These are phyloP conservation scores for Tor tambroides DNA, from an alignment of 2,113 vertebrate species.

Conservation along the genomic window DNA sequence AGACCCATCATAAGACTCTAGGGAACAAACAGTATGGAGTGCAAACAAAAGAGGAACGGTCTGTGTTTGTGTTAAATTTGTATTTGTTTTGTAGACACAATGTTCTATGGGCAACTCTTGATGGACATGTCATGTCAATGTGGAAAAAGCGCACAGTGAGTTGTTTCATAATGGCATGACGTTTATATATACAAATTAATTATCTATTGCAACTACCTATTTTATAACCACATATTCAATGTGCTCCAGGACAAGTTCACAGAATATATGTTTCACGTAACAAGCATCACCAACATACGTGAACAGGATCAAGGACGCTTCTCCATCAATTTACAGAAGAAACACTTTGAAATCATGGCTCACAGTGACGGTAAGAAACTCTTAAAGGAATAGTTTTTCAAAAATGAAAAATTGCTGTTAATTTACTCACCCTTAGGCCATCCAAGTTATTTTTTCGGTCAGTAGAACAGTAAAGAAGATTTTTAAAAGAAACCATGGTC, in stretches of 20 bases:
- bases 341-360: constrained; percentile 79
- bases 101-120: constrained; percentile 73
- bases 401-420: no score
- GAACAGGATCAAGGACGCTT: constrained; percentile 69
- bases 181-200: neutral
- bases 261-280: constrained; percentile 76
- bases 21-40: neutral
- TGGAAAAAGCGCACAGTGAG: constrained; percentile 79
- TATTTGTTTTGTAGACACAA: constrained; percentile 65
- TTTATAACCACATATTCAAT: neutral
- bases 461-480: no score
- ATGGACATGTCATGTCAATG: constrained; percentile 75
- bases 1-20: neutral
- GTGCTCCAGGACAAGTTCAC: constrained; percentile 74
- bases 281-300: constrained; percentile 73
- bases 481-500: no score
- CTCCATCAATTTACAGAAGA: constrained; percentile 75
- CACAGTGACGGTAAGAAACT: constrained; percentile 67
- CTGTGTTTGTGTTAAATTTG: constrained; percentile 15
- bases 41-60: neutral
- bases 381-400: neutral
- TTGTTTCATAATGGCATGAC: neutral
- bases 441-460: no score
- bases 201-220: neutral
- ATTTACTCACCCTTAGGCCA: no score